Conservation (phyloP, 2,797 vertebrate species). For the Lycodopsis pacificus region DNA sequence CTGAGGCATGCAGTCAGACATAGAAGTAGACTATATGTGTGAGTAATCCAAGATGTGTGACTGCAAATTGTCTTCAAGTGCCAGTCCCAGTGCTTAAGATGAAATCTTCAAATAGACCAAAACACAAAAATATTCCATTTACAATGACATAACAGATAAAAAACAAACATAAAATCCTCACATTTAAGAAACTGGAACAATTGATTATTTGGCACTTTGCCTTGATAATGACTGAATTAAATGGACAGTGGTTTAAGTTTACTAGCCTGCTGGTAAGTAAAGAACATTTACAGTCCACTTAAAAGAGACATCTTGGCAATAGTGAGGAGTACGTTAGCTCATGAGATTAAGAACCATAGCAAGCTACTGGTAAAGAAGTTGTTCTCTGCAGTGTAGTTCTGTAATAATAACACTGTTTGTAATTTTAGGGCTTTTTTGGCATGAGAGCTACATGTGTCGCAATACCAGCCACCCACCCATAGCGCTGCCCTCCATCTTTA, state of each 20-base stretch:
- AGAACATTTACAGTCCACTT: background rate
- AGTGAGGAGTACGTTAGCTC: background rate
- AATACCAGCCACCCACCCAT: too few relatives aligned
- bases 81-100: background rate
- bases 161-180: too few relatives aligned
- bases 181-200: background rate
- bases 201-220: background rate
- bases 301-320: background rate
- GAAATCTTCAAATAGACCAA: too few relatives aligned
- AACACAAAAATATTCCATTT: too few relatives aligned
- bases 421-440: too few relatives aligned
- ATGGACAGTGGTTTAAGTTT: too few relatives aligned
- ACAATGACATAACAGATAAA: too few relatives aligned
- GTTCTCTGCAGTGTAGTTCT: background rate
- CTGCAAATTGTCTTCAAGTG: background rate
- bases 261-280: background rate
- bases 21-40: background rate
- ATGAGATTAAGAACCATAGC: background rate
- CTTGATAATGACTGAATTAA: background rate
- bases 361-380: background rate
- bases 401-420: too few relatives aligned
- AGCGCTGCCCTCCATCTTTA: too few relatives aligned
- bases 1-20: conserved; percentile 17
- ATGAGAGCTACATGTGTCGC: too few relatives aligned
- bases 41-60: background rate